Evolutionary conservation across 1,140 invertebrate species (phyloP).

Genomic region (Archivesica marissinica): DNA sequence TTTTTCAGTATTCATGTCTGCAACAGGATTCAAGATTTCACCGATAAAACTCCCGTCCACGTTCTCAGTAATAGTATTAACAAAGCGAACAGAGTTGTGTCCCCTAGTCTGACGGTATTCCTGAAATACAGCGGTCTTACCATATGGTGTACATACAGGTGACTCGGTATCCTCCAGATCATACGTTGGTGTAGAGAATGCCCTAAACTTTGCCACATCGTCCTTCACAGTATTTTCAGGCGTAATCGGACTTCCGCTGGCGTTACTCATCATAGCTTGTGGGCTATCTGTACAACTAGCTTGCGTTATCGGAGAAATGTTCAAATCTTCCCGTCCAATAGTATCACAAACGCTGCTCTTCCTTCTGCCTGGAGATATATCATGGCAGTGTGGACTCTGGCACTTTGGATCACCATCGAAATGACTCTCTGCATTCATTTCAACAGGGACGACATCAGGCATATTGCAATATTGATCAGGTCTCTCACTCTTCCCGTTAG

Average conservation of each 20-base stretch:
- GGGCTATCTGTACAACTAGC: slow-evolving; percentile 54
- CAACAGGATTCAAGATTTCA: neutral
- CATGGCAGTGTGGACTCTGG: neutral
- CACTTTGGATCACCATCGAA: neutral
- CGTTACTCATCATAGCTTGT: slow-evolving; percentile 3
- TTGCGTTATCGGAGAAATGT: slow-evolving; percentile 59
- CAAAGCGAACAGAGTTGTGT: neutral
- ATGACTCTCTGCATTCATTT: neutral
- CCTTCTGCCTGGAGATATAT: neutral
- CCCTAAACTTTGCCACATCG: slow-evolving; percentile 24
- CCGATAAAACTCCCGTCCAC: slow-evolving; percentile 46
- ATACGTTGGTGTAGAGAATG: slow-evolving; percentile 56
- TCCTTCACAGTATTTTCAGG: slow-evolving; percentile 2
- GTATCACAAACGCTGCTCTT: neutral
- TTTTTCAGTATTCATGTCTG: neutral
- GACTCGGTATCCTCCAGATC: slow-evolving; percentile 31
- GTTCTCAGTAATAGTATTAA: neutral
- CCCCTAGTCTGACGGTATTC: neutral
- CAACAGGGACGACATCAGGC: neutral
- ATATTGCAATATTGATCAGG: neutral
- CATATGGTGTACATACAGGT: slow-evolving; percentile 45
- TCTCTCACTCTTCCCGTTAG: neutral
- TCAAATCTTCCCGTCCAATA: slow-evolving; percentile 3
- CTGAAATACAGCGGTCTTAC: slow-evolving; percentile 45
- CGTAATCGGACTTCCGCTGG: slow-evolving; percentile 55